A percentile compares a stretch with the other conserved stretches of the same genome.
These are phyloP conservation scores for Xylocopa sonorina DNA, from an alignment of 1,140 invertebrate species.

Conservation along the genomic window DNA sequence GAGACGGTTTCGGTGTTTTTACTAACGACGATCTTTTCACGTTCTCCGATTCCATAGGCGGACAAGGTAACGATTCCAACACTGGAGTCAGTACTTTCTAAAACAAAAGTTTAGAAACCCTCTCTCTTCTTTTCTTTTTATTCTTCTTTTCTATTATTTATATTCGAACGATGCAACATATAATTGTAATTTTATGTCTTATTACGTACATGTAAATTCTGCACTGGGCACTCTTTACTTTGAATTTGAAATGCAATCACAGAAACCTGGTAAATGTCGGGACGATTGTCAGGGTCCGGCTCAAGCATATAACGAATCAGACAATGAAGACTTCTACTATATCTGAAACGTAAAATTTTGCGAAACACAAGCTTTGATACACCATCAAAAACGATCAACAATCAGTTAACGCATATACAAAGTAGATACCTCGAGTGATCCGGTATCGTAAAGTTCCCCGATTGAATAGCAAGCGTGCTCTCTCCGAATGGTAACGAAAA, in stretches of 20 bases:
- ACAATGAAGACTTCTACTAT: conserved; percentile 78
- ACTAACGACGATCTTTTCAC: conserved; percentile 84
- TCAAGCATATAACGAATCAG: conserved; percentile 92
- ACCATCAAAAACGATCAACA: too few species aligned
- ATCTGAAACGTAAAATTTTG: conserved; percentile 66
- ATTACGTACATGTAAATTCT: conserved; percentile 91
- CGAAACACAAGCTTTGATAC: too few species aligned
- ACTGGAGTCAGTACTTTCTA: conserved; percentile 86
- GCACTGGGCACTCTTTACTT: conserved; percentile 90
- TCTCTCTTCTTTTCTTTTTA: not conserved
- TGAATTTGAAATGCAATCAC: conserved; percentile 89
- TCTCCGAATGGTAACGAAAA: conserved; percentile 97
- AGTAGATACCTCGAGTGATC: conserved; percentile 88
- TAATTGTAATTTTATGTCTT: not conserved
- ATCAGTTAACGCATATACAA: not conserved
- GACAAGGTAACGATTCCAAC: conserved; percentile 85
- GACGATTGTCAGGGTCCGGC: conserved; percentile 90
- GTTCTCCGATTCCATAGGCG: conserved; percentile 85
- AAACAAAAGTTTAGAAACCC: conserved; percentile 41
- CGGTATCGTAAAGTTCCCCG: conserved; percentile 93
- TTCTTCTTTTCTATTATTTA: too few species aligned
- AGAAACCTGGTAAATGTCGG: conserved; percentile 95
- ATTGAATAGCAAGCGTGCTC: conserved; percentile 96
- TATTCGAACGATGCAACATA: conserved; percentile 6
- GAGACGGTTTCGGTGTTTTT: conserved; percentile 81